These are phyloP conservation scores for Brachionus paranguensis DNA, from an alignment of 1,140 invertebrate species.

Conservation along the genomic window DNA sequence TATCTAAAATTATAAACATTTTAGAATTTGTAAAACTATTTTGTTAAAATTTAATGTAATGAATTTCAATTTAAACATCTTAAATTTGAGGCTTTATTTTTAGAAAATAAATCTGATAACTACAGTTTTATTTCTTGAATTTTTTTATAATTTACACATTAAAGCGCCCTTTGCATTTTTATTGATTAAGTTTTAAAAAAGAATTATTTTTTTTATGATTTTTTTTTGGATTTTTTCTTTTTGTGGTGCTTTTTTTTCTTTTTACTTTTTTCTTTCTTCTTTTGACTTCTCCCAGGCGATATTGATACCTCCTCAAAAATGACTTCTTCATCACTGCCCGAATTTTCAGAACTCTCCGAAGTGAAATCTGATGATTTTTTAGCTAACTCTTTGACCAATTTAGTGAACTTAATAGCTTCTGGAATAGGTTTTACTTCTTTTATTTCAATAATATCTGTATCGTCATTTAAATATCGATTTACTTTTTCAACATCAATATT, in stretches of 20 bases:
- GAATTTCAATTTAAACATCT: no score
- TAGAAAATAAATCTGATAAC: no score
- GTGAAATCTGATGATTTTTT: conserved; percentile 41
- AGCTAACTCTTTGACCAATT: conserved; percentile 27
- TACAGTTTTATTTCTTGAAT: neutral
- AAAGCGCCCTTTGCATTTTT: neutral
- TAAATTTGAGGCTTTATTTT: no score
- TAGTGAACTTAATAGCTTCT: conserved; percentile 20
- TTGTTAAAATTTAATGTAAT: no score
- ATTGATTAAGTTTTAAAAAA: neutral
- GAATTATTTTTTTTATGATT: conserved; percentile 36
- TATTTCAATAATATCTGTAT: conserved; percentile 11
- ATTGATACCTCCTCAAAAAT: neutral
- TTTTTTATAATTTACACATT: neutral
- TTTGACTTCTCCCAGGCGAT: conserved; percentile 15
- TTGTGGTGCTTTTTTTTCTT: conserved; percentile 42
- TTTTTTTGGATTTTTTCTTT: conserved; percentile 42
- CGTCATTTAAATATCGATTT: neutral
- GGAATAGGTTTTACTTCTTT: neutral
- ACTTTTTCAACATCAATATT: conserved; percentile 2
- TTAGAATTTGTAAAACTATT: no score
- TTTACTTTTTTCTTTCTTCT: conserved; percentile 40
- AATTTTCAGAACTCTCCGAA: conserved; percentile 8
- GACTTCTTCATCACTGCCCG: neutral
- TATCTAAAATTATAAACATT: no score